phyloP scores from a whole-genome alignment of 30 jellyfish, hydroid and myxozoan genomes.

The Rhopilema esculentum region DNA sequence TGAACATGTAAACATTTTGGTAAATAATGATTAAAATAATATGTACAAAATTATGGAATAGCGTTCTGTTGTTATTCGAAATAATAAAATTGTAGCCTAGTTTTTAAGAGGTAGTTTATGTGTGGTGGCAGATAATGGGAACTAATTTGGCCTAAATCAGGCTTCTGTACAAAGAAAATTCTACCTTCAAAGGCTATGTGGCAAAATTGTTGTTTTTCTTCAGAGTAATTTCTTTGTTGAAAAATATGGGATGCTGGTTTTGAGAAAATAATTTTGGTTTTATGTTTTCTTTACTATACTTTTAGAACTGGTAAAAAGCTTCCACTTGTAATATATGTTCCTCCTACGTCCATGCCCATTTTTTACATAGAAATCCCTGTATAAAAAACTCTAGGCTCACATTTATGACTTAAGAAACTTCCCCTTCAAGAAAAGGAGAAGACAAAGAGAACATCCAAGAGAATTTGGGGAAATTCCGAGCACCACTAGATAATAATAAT shows the following conservation, averaged over 20 bases:
- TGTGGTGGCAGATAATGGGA: background rate
- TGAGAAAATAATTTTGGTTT: background rate
- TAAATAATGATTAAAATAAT: conserved; percentile 11
- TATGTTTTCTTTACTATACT: no score
- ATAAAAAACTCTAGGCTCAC: no score
- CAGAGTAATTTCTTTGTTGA: background rate
- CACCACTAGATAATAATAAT: no score
- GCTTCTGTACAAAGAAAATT: background rate
- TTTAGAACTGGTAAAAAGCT: no score
- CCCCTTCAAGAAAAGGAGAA: no score
- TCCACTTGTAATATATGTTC: no score
- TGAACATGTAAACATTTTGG: conserved; percentile 16
- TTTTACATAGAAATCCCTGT: no score
- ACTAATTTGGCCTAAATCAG: background rate
- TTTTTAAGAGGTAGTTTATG: background rate
- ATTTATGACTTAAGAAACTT: no score
- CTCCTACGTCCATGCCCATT: no score
- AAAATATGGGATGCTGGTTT: background rate
- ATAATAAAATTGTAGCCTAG: background rate
- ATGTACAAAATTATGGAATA: conserved; percentile 11
- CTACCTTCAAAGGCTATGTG: background rate
- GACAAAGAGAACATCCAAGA: no score
- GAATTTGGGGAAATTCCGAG: no score
- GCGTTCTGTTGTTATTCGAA: conserved; percentile 12
- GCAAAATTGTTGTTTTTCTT: background rate